These are phyloP conservation scores for Standfussiana lucernea DNA, from an alignment of 2,888 invertebrate genomes.

Conservation along the genomic window DNA sequence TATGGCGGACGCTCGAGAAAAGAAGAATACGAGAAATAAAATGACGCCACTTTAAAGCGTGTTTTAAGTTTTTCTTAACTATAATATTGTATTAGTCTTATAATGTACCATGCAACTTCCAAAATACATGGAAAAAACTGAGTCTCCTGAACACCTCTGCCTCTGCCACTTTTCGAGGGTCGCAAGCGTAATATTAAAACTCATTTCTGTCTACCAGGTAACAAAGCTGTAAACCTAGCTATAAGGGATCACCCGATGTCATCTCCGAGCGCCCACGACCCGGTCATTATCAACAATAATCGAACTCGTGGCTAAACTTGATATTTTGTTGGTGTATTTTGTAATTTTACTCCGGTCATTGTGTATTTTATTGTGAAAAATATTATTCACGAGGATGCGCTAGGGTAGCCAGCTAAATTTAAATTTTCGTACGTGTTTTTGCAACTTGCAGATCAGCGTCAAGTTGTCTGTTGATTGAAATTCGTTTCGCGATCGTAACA, in stretches of 20 bases:
- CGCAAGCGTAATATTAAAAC: not conserved
- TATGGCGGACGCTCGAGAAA: too few species aligned
- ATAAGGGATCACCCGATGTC: constrained; percentile 44
- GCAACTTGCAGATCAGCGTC: not conserved
- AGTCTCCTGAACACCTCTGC: not conserved
- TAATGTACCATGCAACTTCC: not conserved
- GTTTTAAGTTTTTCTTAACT: too few species aligned
- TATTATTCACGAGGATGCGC: not conserved
- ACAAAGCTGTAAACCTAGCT: constrained; percentile 38
- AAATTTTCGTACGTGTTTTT: not conserved
- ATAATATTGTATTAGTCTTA: too few species aligned
- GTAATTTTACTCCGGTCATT: not conserved
- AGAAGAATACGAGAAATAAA: too few species aligned
- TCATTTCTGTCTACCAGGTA: constrained; percentile 41
- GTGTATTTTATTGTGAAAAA: constrained; percentile 10
- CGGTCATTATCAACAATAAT: constrained; percentile 37
- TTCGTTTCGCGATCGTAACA: not conserved
- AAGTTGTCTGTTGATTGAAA: not conserved
- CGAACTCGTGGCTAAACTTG: constrained; percentile 20
- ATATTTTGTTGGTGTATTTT: constrained; percentile 34
- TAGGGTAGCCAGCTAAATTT: not conserved
- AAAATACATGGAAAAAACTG: not conserved
- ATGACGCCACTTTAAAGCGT: too few species aligned
- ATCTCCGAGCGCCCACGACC: constrained; percentile 26
- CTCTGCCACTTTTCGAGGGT: not conserved